phyloP scores from a whole-genome alignment of 2,113 vertebrate species.

The Macrotis lagotis region DNA sequence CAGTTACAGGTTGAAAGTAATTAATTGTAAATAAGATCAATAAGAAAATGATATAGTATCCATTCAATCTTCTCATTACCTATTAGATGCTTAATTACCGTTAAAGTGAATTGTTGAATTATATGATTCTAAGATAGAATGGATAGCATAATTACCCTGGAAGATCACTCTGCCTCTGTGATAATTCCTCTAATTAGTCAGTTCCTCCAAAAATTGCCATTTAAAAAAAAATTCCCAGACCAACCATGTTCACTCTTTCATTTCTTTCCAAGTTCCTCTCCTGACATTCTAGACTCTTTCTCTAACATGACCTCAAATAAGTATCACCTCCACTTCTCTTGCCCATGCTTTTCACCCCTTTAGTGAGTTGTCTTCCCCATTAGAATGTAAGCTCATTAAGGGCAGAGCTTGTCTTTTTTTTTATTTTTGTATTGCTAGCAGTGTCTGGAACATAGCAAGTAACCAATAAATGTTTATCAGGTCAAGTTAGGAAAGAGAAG shows the following conservation, averaged over 20 bases:
- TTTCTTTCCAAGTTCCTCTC: not conserved
- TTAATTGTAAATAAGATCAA: not conserved
- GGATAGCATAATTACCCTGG: not conserved
- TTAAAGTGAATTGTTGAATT: not conserved
- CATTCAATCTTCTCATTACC: not conserved
- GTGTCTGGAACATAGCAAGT: not conserved
- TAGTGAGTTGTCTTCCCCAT: not conserved
- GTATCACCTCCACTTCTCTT: not conserved
- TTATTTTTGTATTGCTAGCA: no score
- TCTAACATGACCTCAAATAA: not conserved
- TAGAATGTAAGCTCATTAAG: not conserved
- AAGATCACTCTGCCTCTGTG: not conserved
- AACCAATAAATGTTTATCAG: not conserved
- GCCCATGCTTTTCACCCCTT: not conserved
- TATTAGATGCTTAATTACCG: not conserved
- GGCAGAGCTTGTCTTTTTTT: no score
- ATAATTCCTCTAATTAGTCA: not conserved
- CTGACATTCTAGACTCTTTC: not conserved
- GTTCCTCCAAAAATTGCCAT: not conserved
- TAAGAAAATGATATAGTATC: not conserved
- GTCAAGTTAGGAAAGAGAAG: not conserved
- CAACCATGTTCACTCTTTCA: not conserved
- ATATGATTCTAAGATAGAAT: not conserved
- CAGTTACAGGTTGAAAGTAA: not conserved
- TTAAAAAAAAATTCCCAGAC: not conserved